Conservation (phyloP, 1,140 invertebrate species). For the Drosophila ercepeae region DNA sequence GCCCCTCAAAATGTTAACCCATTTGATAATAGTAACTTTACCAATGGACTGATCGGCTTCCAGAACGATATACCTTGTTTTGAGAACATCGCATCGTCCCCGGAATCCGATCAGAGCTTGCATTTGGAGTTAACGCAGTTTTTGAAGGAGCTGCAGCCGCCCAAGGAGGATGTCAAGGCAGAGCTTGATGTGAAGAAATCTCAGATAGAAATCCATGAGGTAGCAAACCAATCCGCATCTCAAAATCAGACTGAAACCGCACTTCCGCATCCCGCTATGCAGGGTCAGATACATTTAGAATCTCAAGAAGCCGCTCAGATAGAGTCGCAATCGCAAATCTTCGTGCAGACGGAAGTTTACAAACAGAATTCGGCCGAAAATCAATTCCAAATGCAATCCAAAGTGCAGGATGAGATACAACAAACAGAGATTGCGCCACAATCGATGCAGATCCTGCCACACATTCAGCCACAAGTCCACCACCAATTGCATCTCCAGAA, state of each 20-base stretch:
- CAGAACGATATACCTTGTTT: constrained; percentile 82
- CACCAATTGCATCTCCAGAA: constrained; percentile 6
- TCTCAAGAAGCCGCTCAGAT: neutral
- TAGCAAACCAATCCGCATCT: neutral
- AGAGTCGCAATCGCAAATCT: neutral
- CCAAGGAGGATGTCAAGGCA: neutral
- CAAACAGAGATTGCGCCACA: neutral
- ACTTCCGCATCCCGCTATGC: neutral
- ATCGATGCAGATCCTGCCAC: constrained; percentile 25
- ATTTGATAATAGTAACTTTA: constrained; percentile 63
- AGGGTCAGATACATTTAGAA: neutral
- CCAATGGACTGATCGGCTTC: constrained; percentile 72
- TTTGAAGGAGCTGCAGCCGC: constrained; percentile 60
- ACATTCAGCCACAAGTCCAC: constrained; percentile 8
- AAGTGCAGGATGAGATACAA: neutral
- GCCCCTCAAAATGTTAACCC: constrained; percentile 11
- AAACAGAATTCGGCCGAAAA: neutral
- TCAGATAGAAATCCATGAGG: neutral
- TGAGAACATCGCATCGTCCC: constrained; percentile 63
- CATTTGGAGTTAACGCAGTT: constrained; percentile 63
- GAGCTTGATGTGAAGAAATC: neutral
- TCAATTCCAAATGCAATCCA: constrained; percentile 12
- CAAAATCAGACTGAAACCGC: neutral
- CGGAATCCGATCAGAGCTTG: constrained; percentile 48
- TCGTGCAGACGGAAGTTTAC: neutral